A percentile compares a stretch with the other conserved stretches of the same genome.
Evolutionary conservation across 2,888 invertebrate species (phyloP).

Genomic region (Julus scanicus): DNA sequence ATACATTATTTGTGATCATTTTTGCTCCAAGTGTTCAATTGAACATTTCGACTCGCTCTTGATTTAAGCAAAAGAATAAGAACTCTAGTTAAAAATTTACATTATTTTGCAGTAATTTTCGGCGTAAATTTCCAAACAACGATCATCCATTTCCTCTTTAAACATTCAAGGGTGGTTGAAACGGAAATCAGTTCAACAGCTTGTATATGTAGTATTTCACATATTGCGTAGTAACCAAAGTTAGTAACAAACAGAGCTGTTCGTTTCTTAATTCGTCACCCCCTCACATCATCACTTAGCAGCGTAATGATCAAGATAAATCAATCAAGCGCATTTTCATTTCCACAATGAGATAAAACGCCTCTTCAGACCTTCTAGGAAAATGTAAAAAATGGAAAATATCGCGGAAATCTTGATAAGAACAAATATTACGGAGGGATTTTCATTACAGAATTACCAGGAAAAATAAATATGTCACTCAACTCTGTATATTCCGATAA

Average conservation of each 20-base stretch:
- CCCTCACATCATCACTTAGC: neutral
- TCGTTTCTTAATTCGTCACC: conserved; percentile 15
- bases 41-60: too few species aligned
- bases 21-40: too few species aligned
- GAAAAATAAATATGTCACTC: conserved; percentile 8
- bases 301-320: conserved; percentile 17
- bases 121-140: too few species aligned
- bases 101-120: too few species aligned
- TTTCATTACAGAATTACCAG: neutral
- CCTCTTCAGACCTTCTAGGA: neutral
- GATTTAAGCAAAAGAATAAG: too few species aligned
- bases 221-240: neutral
- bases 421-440: neutral
- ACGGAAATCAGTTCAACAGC: neutral
- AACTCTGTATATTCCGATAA: neutral
- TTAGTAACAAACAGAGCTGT: neutral
- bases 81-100: too few species aligned
- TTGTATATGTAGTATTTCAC: neutral
- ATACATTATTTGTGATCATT: too few species aligned
- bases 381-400: neutral
- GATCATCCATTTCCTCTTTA: neutral
- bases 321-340: conserved; percentile 2
- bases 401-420: conserved; percentile 7
- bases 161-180: neutral
- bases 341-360: neutral